Conservation (phyloP, 2,888 invertebrate species). For the Disparrhopalites patrizii region DNA sequence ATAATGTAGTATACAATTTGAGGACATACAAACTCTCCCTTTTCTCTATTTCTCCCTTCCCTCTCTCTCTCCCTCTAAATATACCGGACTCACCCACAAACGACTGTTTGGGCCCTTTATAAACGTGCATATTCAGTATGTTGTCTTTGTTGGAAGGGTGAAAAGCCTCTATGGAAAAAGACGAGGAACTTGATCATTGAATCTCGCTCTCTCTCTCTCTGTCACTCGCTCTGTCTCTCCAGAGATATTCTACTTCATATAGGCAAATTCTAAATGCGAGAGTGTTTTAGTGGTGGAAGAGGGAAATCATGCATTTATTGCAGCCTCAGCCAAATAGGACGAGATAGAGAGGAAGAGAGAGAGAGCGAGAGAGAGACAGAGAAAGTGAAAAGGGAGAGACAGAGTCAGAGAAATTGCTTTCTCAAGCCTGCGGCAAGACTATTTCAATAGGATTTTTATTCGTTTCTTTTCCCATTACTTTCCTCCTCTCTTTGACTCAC, state of each 20-base stretch:
- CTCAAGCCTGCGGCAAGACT: slow-evolving; percentile 36
- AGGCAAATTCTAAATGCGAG: slow-evolving; percentile 14
- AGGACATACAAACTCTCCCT: neutral
- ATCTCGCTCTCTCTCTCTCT: neutral
- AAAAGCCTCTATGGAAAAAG: no score
- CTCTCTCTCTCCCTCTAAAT: neutral
- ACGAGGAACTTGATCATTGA: slow-evolving; percentile 21
- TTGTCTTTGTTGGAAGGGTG: no score
- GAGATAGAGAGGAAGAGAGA: no score
- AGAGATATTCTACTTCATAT: neutral
- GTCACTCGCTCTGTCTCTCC: no score
- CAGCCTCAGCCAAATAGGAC: no score
- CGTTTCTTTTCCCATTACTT: slow-evolving; percentile 41
- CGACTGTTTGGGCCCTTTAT: no score
- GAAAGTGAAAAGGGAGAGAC: no score
- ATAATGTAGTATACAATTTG: neutral
- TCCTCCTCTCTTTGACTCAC: slow-evolving; percentile 21
- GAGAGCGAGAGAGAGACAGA: no score
- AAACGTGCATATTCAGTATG: no score
- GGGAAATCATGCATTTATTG: neutral
- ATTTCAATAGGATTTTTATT: slow-evolving; percentile 39
- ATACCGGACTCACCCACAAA: no score
- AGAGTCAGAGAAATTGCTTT: slow-evolving; percentile 40
- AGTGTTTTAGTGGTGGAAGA: slow-evolving; percentile 4
- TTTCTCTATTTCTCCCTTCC: no score